phyloP scores from a whole-genome alignment of 2,113 vertebrate genomes.

The Pseudolaguvia tuberculata region DNA sequence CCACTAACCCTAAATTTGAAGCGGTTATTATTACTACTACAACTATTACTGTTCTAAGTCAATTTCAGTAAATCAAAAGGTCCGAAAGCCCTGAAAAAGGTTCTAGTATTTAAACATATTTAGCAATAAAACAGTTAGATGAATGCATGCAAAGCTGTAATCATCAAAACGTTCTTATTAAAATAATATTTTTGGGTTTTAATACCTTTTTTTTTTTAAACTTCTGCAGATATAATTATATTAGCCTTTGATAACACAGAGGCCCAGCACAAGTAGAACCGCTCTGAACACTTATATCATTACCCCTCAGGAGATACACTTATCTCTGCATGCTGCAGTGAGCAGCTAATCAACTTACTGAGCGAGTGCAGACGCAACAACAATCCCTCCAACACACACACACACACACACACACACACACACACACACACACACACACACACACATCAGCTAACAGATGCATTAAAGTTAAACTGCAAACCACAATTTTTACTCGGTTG shows the following conservation, averaged over 20 bases:
- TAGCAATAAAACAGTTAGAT: neutral
- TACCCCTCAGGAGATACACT: slow-evolving; percentile 19
- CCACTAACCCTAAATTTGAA: neutral
- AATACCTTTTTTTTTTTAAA: slow-evolving; percentile 16
- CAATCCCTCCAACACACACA: neutral
- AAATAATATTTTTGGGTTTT: neutral
- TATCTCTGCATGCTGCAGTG: slow-evolving; percentile 15
- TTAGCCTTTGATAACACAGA: slow-evolving; percentile 5
- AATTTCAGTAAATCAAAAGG: neutral
- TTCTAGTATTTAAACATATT: neutral
- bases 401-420: neutral
- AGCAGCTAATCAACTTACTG: slow-evolving; percentile 15
- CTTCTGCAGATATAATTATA: slow-evolving; percentile 14
- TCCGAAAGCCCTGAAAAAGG: neutral
- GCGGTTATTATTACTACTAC: neutral
- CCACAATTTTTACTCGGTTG: neutral
- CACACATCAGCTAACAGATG: neutral
- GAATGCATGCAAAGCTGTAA: neutral
- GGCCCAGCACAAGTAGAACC: neutral
- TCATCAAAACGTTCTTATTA: neutral
- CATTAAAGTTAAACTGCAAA: neutral
- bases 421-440: neutral
- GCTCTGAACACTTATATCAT: slow-evolving; percentile 7
- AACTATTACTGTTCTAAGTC: neutral
- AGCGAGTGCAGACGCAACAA: slow-evolving; percentile 14